Conservation (phyloP, 2,113 vertebrate species). For the Alligator mississippiensis region DNA sequence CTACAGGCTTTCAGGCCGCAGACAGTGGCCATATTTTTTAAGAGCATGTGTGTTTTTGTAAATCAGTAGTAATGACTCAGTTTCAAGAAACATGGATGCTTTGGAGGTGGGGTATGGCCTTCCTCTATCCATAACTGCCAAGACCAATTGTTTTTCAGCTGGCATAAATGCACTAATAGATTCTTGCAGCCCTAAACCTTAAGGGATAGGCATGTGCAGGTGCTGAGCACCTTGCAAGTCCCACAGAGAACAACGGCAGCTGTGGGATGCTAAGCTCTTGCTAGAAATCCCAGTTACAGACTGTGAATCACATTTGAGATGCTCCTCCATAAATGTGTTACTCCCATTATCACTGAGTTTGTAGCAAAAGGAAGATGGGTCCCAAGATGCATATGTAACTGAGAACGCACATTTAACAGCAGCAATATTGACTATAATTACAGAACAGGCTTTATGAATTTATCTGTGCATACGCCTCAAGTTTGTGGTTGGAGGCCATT, state of each 20-base stretch:
- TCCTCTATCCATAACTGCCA: not conserved
- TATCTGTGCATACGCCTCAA: not conserved
- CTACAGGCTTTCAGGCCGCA: too few species aligned
- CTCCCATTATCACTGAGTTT: not conserved
- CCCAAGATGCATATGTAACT: not conserved
- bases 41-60: not conserved
- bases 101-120: not conserved
- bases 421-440: not conserved
- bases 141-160: not conserved
- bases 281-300: not conserved
- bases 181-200: not conserved
- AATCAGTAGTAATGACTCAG: not conserved
- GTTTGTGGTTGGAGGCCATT: constrained; percentile 42
- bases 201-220: not conserved
- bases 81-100: not conserved
- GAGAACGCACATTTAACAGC: not conserved
- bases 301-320: not conserved
- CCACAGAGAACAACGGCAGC: not conserved
- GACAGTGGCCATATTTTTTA: not conserved
- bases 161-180: not conserved
- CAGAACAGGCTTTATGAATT: not conserved
- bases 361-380: not conserved
- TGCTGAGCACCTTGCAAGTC: not conserved
- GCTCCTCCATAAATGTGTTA: not conserved
- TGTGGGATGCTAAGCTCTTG: not conserved